Evolutionary conservation across 1,140 invertebrate species (phyloP).

Genomic region (Polyergus mexicanus): DNA sequence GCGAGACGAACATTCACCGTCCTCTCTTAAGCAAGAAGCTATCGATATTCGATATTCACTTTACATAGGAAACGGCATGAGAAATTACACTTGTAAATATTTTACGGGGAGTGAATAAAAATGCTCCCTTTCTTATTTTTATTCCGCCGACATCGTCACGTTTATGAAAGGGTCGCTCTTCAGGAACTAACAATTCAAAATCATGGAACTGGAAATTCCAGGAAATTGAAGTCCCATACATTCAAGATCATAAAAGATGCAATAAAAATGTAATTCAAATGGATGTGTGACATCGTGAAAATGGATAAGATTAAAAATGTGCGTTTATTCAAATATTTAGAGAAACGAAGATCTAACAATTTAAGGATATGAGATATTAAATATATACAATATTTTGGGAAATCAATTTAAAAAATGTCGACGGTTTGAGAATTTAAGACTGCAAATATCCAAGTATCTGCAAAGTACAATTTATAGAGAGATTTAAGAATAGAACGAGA

Average conservation of each 20-base stretch:
- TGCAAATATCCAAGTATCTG: not conserved
- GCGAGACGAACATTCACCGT: not conserved
- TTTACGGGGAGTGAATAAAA: slow-evolving; percentile 47
- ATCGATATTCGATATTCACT: slow-evolving; percentile 55
- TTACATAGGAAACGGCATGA: slow-evolving; percentile 52
- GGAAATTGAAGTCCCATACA: slow-evolving; percentile 19
- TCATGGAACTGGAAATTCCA: slow-evolving; percentile 39
- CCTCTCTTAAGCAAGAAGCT: slow-evolving; percentile 10
- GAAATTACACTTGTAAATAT: slow-evolving; percentile 62
- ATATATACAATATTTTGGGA: not conserved
- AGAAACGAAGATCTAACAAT: too few species aligned
- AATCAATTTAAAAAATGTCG: not conserved
- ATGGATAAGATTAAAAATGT: not conserved
- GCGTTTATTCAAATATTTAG: not conserved
- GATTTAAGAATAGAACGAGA: not conserved
- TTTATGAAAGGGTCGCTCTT: slow-evolving; percentile 29
- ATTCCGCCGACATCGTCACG: slow-evolving; percentile 19
- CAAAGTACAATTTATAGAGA: not conserved
- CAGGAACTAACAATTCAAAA: slow-evolving; percentile 45
- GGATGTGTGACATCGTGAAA: not conserved
- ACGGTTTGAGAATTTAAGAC: not conserved
- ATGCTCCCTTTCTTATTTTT: slow-evolving; percentile 45
- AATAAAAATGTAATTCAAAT: slow-evolving; percentile 28
- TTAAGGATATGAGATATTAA: not conserved
- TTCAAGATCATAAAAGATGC: slow-evolving; percentile 12